Base-by-base conservation (phyloP, 2,113 vertebrate genomes). In the Caretta caretta region DNA sequence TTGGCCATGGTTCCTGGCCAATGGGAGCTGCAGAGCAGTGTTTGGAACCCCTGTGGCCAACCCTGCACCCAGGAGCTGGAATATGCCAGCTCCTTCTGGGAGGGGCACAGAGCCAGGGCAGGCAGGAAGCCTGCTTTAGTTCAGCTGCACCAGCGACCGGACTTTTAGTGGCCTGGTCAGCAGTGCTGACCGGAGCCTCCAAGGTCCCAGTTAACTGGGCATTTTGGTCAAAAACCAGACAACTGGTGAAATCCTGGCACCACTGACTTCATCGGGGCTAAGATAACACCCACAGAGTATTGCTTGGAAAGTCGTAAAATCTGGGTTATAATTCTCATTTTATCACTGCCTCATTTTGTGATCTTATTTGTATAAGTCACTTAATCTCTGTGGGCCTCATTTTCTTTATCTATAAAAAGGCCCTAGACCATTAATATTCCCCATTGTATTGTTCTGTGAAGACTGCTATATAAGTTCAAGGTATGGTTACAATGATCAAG, bases 361-460 rank as follows among this genome's bases (percentile, higher is more conserved):
- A 94, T 95, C 93, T 97, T 80, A 38, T 84, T 78, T 93, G 84
- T 38, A 84, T 27, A 35, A 91, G 90, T 62, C 53, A 72, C 72
- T 93, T 92, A 92, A 86, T 22, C 65, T 78, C 53, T 16, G 65
- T 92, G 79, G 49, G 87, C 48, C 65, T 90, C 53, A 53, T 1
- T 84, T 94, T 80, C 22, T 50, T 93, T 62, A 50, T 56, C 24
- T 14, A 14, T 42, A 84, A 88, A 95, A 91, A 83, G 7, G 35
- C 42, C 46, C 50, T 65, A 87, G 13, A 95, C 54, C 50, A 76
- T 89, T 89, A 86, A 90, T 51, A 88, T 92, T 82, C 65, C 65
- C 48, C 7, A 84, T 90, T 85, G 79, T 78, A 80, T 54, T 65
- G 13, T 72, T 46, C 85, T 80, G 72, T 6, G 83, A 83, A 90